A percentile compares a stretch with the other conserved stretches of the same genome.
Conservation (phyloP, 2,888 invertebrate genomes). For the Notocelia uddmanniana region DNA sequence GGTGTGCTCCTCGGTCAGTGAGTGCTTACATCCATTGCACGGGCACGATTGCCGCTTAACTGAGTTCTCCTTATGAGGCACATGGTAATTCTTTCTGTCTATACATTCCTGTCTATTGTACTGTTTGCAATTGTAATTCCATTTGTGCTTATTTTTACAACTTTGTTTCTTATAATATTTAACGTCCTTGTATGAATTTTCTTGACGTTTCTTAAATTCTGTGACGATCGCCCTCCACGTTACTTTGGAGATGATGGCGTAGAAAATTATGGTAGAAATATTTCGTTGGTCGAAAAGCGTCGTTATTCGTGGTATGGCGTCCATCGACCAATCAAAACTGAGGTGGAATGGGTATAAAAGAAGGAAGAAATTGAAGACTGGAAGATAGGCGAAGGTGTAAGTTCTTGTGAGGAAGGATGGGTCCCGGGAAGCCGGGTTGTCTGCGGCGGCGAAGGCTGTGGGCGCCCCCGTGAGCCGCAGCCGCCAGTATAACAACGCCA, state of each 20-base stretch:
- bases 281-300: slow-evolving; percentile 92
- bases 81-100: slow-evolving; percentile 74
- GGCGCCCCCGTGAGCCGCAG: slow-evolving; percentile 91
- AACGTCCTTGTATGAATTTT: slow-evolving; percentile 64
- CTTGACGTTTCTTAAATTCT: slow-evolving; percentile 73
- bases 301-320: slow-evolving; percentile 95
- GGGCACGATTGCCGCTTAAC: slow-evolving; percentile 78
- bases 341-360: slow-evolving; percentile 94
- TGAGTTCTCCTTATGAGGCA: slow-evolving; percentile 73
- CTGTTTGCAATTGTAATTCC: slow-evolving; percentile 76
- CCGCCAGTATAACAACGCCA: slow-evolving; percentile 90
- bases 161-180: slow-evolving; percentile 77
- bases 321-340: slow-evolving; percentile 99
- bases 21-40: slow-evolving; percentile 89
- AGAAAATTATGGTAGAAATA: slow-evolving; percentile 91
- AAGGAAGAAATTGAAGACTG: slow-evolving; percentile 95
- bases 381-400: slow-evolving; percentile 96
- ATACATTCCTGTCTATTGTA: slow-evolving; percentile 74
- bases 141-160: slow-evolving; percentile 76
- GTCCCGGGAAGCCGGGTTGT: slow-evolving; percentile 98
- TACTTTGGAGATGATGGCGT: slow-evolving; percentile 83
- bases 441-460: slow-evolving; percentile 96
- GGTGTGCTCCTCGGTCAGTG: slow-evolving; percentile 89
- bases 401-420: slow-evolving; percentile 92
- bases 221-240: slow-evolving; percentile 72